Evolutionary conservation across 1,140 invertebrate species (phyloP), one percentile per base, ranked within the genome.

Genomic region (Euwallacea similis): DNA sequence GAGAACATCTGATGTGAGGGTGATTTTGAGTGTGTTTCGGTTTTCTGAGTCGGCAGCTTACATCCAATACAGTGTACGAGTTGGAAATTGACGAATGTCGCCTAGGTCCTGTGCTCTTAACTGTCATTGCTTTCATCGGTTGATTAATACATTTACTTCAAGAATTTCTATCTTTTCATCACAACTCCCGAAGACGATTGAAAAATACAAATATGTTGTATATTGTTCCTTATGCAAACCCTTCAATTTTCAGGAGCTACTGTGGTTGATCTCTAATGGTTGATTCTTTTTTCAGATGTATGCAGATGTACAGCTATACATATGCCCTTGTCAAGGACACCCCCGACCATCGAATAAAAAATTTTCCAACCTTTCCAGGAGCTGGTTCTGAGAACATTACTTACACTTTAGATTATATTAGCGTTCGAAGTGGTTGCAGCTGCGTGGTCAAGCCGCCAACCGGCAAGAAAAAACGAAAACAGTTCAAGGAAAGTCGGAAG

Each of bases 301-400:
- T 91, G 8, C 93, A 95, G 81, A 89, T 90, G 80, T 92, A 90
- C 81, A 91, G 90, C n/a, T 95, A 90, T 78, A 88, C 90, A 0
- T 96, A 95, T 81, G 93, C 93, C 10, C 85, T 95, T 65, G 89
- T 94, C 33, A 84, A 86, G 74, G 84, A 86, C 72, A 78, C 76
- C 11, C 70, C 70, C 6, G 59, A 80, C 66, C 71, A 77, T 42
- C 78, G 81, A 54, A 79, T 78, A 75, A 80, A 84, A 46, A 81
- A 84, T 63, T 79, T 82, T 15, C 84, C 86, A 11, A 81, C 80
- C 47, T 81, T 86, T 53, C 85, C 87, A 74, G 84, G 85, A 7
- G 63, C 46, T 7, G 65, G 54, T 56, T 80, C 84, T 0, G 83
- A 82, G 2, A 83, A 83, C 2, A 82, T 79, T 6, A 84, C 83